Evolutionary conservation across 2,888 invertebrate species (phyloP).

Genomic region (Andrena minutula): DNA sequence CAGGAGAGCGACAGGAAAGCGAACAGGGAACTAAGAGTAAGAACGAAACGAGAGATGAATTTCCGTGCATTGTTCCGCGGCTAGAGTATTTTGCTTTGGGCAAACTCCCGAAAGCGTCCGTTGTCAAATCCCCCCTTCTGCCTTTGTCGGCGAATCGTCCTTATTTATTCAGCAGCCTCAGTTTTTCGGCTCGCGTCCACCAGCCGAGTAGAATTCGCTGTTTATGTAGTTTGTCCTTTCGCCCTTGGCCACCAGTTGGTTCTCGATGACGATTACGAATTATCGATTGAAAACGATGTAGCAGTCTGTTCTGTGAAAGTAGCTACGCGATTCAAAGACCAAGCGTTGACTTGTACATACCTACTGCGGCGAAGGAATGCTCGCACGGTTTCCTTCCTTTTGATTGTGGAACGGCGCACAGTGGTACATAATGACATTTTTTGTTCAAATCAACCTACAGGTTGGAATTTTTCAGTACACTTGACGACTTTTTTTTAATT

Average conservation of each 20-base stretch:
- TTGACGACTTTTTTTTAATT: too few species aligned
- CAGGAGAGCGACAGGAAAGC: conserved; percentile 4
- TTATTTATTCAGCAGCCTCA: conserved; percentile 20
- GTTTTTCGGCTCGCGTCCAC: neutral
- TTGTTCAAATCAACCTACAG: too few species aligned
- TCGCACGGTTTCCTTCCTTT: too few species aligned
- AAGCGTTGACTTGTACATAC: too few species aligned
- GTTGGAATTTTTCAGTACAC: too few species aligned
- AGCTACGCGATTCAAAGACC: too few species aligned
- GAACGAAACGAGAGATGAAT: conserved; percentile 42
- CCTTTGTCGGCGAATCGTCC: neutral
- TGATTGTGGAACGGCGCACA: too few species aligned
- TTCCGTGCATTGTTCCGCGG: conserved; percentile 51
- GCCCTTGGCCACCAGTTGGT: neutral
- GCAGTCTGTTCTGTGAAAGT: too few species aligned
- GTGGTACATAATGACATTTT: too few species aligned
- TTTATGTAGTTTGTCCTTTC: neutral
- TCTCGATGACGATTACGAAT: neutral
- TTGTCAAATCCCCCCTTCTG: conserved; percentile 17
- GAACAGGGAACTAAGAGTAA: neutral
- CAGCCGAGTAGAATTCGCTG: neutral
- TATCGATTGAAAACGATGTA: neutral
- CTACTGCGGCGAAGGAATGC: too few species aligned
- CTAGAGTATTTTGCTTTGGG: conserved; percentile 40
- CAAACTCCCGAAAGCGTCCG: conserved; percentile 42